Percentiles rank a stretch among this genome's conserved stretches.
phyloP scores from a whole-genome alignment of 2,888 invertebrate genomes.

The Ophion slaviceki region DNA sequence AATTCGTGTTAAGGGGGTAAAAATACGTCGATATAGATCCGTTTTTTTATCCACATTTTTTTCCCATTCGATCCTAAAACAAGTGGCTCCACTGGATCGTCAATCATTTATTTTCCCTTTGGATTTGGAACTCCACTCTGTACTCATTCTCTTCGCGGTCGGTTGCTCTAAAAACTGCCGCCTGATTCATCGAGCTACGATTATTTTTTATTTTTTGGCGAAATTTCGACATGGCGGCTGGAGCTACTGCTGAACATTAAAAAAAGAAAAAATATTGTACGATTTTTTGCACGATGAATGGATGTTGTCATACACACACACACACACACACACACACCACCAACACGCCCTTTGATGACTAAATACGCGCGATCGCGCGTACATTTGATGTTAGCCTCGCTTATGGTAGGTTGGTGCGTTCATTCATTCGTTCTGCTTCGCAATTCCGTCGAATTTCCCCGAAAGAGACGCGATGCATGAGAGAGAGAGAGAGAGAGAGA shows the following conservation, averaged over 20 bases:
- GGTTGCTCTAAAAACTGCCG: background rate
- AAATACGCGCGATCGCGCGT: background rate
- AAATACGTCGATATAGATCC: background rate
- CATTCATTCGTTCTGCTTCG: conserved; percentile 37
- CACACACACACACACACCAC: too few relatives aligned
- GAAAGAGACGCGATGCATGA: too few relatives aligned
- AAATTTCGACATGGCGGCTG: background rate
- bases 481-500: too few relatives aligned
- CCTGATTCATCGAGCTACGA: background rate
- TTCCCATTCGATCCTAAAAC: background rate
- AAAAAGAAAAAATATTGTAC: too few relatives aligned
- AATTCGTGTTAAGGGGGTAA: too few relatives aligned
- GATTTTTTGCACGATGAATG: too few relatives aligned
- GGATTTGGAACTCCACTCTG: background rate
- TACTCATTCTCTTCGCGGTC: background rate
- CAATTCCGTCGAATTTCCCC: conserved; percentile 35
- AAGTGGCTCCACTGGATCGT: background rate
- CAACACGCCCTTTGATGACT: too few relatives aligned
- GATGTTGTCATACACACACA: too few relatives aligned
- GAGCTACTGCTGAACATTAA: background rate
- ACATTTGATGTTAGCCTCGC: conserved; percentile 12
- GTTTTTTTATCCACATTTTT: background rate
- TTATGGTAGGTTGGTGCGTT: background rate
- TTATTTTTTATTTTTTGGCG: background rate
- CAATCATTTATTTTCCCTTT: background rate